phyloP scores from a whole-genome alignment of 2,113 vertebrate species.

The Microtus pennsylvanicus region DNA sequence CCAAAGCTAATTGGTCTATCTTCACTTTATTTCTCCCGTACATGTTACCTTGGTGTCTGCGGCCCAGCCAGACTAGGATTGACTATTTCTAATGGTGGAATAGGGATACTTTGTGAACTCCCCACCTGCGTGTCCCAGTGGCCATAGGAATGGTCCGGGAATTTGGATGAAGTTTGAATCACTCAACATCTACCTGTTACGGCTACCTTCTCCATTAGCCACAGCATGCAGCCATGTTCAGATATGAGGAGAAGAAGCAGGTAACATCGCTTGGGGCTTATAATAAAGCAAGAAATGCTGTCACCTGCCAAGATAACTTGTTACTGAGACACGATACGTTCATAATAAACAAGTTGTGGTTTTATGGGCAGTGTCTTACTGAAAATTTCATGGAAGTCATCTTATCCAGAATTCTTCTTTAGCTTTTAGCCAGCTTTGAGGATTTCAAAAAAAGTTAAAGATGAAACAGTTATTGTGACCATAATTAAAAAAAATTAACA shows the following conservation, averaged over 20 bases:
- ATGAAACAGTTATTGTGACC: background rate
- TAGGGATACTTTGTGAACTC: rapidly evolving
- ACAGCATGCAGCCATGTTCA: background rate
- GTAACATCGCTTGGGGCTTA: background rate
- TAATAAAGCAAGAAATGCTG: background rate
- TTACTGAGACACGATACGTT: background rate
- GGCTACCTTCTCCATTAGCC: background rate
- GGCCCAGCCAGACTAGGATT: background rate
- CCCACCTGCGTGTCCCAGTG: background rate
- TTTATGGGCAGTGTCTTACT: background rate
- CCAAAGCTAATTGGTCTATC: background rate
- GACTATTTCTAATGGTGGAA: background rate
- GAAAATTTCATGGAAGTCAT: background rate
- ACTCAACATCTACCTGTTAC: background rate
- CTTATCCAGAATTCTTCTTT: background rate
- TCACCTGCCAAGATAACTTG: background rate
- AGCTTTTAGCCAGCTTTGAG: background rate
- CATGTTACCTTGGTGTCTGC: background rate
- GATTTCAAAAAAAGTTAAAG: conserved; percentile 5
- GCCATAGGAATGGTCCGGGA: background rate
- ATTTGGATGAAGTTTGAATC: background rate
- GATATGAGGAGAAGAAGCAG: background rate
- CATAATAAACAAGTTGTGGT: background rate
- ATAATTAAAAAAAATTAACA: background rate
- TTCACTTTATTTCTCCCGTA: background rate